Conservation (phyloP, 2,888 invertebrate species). For the Boloria euphrosyne region DNA sequence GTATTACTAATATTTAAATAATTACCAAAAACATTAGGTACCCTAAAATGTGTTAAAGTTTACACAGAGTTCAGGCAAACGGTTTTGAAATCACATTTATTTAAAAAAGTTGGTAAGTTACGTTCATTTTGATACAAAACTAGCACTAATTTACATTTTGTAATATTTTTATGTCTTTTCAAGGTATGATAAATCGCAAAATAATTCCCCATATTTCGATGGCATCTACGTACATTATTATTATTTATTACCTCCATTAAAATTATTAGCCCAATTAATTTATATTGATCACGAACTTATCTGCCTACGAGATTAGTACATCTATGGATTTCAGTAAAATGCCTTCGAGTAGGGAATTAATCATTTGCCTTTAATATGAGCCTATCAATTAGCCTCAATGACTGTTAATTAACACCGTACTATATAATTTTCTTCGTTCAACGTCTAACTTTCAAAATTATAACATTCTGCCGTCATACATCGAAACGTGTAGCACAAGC, state of each 20-base stretch:
- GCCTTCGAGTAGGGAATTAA: conserved; percentile 34
- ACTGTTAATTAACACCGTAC: conserved; percentile 47
- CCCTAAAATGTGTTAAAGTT: not conserved
- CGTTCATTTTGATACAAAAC: no score
- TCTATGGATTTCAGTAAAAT: conserved; percentile 34
- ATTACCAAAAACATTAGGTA: no score
- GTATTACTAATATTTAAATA: no score
- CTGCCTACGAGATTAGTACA: conserved; percentile 20
- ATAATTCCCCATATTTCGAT: conserved; percentile 8
- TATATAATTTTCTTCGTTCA: conserved; percentile 41
- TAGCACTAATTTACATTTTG: not conserved
- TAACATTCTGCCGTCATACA: conserved; percentile 32
- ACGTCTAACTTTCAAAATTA: conserved; percentile 46
- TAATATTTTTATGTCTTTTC: not conserved
- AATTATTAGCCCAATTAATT: conserved; percentile 39
- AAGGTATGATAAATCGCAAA: conserved; percentile 16
- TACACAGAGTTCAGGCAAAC: no score
- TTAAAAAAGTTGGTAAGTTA: no score
- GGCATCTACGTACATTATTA: conserved; percentile 21
- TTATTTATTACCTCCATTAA: conserved; percentile 35
- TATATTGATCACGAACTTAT: conserved; percentile 36
- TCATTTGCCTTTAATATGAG: conserved; percentile 42
- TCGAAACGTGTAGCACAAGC: conserved; percentile 23
- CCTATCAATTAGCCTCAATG: conserved; percentile 49
- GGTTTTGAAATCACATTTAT: no score